A percentile compares a stretch with the other conserved stretches of the same genome.
These are phyloP conservation scores for Ophioninae sp. DNA, from an alignment of 2,888 invertebrate genomes.

Conservation along the genomic window DNA sequence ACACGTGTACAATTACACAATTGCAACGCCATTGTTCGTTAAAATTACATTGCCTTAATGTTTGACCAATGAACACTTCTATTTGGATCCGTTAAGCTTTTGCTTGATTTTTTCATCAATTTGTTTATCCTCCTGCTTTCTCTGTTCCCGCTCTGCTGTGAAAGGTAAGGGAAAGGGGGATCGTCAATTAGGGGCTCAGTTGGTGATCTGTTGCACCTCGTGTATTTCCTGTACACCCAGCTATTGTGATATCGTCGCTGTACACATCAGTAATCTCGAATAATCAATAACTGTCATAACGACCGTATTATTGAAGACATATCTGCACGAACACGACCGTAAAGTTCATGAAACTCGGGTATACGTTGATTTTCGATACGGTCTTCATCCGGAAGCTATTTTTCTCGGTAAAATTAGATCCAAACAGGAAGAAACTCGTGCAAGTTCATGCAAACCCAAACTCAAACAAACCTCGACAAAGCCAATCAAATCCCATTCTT, in stretches of 20 bases:
- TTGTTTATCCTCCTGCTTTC: background rate
- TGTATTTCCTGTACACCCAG: background rate
- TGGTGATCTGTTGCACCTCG: slow-evolving; percentile 37
- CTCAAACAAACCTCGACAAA: too few relatives aligned
- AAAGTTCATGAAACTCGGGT: too few relatives aligned
- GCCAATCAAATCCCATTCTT: too few relatives aligned
- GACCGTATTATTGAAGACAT: slow-evolving; percentile 26
- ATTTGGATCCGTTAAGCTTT: background rate
- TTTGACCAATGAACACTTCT: background rate
- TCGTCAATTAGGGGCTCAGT: slow-evolving; percentile 41
- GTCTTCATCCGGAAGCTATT: too few relatives aligned
- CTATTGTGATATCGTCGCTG: slow-evolving; percentile 7
- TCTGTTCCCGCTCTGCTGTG: too few relatives aligned
- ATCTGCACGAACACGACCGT: too few relatives aligned
- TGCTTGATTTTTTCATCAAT: background rate
- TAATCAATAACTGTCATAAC: slow-evolving; percentile 55
- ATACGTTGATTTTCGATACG: background rate
- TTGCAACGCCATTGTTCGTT: background rate
- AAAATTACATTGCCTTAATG: background rate
- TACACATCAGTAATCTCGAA: slow-evolving; percentile 41
- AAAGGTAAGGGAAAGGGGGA: too few relatives aligned
- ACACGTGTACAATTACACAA: background rate
- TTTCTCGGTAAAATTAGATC: too few relatives aligned
- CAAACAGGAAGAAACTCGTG: too few relatives aligned
- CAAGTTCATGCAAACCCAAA: too few relatives aligned